A percentile compares a stretch with the other conserved stretches of the same genome.
phyloP scores from a whole-genome alignment of 2,888 invertebrate species.

The Clistopyga incitator region DNA sequence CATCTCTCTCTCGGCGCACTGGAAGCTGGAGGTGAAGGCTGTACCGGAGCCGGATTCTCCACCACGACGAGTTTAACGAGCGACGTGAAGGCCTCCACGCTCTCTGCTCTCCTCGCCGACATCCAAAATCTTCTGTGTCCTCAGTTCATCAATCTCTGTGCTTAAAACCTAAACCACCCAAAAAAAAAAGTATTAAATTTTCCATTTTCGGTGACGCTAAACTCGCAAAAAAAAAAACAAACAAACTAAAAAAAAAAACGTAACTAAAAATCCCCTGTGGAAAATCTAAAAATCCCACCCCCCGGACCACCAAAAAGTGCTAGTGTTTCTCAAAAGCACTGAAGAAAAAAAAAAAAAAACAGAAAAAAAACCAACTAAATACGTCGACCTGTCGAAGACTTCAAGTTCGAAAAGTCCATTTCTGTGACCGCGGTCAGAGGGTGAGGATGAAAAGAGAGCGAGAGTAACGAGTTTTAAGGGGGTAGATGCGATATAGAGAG shows the following conservation, averaged over 20 bases:
- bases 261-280: not conserved
- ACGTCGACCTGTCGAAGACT: not conserved
- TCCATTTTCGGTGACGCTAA: not conserved
- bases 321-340: no score
- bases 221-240: not conserved
- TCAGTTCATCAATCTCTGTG: constrained; percentile 8
- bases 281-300: not conserved
- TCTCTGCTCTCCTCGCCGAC: constrained; percentile 32
- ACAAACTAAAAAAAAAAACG: not conserved
- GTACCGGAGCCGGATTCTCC: constrained; percentile 48
- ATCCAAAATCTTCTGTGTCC: constrained; percentile 1
- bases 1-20: constrained; percentile 40
- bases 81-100: constrained; percentile 60
- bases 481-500: constrained; percentile 61
- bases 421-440: not conserved
- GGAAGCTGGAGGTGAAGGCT: constrained; percentile 51
- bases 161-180: not conserved
- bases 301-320: not conserved
- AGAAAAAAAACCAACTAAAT: not conserved
- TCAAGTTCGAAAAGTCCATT: not conserved
- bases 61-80: constrained; percentile 67
- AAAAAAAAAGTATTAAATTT: not conserved
- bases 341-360: not conserved
- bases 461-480: constrained; percentile 39
- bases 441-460: constrained; percentile 19